Evolutionary conservation across 2,888 invertebrate genomes (phyloP).

Genomic region (Latrodectus elegans): DNA sequence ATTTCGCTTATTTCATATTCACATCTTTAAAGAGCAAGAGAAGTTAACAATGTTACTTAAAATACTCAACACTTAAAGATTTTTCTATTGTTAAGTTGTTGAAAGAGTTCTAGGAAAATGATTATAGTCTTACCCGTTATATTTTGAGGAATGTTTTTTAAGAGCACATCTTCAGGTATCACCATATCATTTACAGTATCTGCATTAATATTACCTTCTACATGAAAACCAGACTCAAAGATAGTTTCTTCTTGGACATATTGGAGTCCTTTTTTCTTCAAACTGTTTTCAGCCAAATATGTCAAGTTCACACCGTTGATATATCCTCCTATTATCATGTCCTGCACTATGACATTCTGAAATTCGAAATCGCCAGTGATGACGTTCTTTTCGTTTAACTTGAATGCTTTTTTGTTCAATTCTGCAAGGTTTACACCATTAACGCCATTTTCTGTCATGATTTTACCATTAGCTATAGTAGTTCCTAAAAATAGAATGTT

Average conservation of each 20-base stretch:
- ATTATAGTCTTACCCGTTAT: slow-evolving; percentile 38
- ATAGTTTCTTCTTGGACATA: slow-evolving; percentile 26
- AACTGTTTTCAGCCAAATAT: slow-evolving; percentile 28
- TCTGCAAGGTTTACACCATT: slow-evolving; percentile 42
- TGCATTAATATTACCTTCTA: slow-evolving; percentile 56
- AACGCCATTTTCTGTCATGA: slow-evolving; percentile 49
- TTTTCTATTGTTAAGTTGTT: no score
- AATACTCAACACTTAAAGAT: no score
- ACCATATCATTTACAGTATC: slow-evolving; percentile 47
- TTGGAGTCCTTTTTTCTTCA: slow-evolving; percentile 46
- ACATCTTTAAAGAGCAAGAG: no score
- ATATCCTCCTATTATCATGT: slow-evolving; percentile 17
- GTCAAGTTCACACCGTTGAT: slow-evolving; percentile 57
- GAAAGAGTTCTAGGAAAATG: no score
- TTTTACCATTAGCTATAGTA: slow-evolving; percentile 6
- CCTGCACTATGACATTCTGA: slow-evolving; percentile 10
- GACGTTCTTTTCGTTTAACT: slow-evolving; percentile 25
- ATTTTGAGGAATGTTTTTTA: slow-evolving; percentile 31
- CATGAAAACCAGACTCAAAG: slow-evolving; percentile 56
- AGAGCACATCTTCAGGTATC: slow-evolving; percentile 34
- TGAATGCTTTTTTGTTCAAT: slow-evolving; percentile 47
- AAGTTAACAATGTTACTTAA: no score
- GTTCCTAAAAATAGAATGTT: slow-evolving; percentile 9
- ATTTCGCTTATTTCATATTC: no score
- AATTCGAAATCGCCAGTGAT: slow-evolving; percentile 24